phyloP scores from a whole-genome alignment of 2,888 invertebrate species.

The Lepidocyrtinus sp. region DNA sequence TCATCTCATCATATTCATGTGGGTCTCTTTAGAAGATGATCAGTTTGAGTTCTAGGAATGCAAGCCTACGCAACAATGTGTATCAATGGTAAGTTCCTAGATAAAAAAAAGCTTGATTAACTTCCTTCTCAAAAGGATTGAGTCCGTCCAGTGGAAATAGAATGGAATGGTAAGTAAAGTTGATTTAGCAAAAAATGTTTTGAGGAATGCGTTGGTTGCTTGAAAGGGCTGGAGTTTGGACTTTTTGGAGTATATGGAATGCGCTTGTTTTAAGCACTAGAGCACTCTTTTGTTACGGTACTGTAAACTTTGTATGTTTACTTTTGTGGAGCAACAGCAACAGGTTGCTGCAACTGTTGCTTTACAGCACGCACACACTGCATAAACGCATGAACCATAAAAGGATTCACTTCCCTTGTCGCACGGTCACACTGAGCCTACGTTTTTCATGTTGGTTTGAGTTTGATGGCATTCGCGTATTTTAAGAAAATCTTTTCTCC shows the following conservation, averaged over 20 bases:
- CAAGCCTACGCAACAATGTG: background rate
- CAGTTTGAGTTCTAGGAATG: background rate
- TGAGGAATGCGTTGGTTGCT: background rate
- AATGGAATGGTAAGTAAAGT: slow-evolving; percentile 6
- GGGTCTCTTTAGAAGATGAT: background rate
- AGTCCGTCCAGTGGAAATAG: background rate
- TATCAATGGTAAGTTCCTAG: background rate
- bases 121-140: background rate
- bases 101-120: slow-evolving; percentile 1
- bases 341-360: background rate
- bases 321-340: background rate
- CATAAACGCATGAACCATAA: background rate
- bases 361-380: background rate
- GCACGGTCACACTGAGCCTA: no score
- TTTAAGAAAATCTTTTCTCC: no score
- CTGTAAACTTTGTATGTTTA: background rate
- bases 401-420: background rate
- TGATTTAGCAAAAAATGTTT: background rate
- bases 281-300: background rate
- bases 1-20: background rate
- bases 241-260: background rate
- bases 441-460: no score
- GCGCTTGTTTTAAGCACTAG: background rate
- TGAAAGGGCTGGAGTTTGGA: background rate
- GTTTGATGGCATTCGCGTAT: no score